A percentile compares a stretch with the other conserved stretches of the same genome.
phyloP scores from a whole-genome alignment of 2,797 vertebrate genomes.

The Sarcophilus harrisii region DNA sequence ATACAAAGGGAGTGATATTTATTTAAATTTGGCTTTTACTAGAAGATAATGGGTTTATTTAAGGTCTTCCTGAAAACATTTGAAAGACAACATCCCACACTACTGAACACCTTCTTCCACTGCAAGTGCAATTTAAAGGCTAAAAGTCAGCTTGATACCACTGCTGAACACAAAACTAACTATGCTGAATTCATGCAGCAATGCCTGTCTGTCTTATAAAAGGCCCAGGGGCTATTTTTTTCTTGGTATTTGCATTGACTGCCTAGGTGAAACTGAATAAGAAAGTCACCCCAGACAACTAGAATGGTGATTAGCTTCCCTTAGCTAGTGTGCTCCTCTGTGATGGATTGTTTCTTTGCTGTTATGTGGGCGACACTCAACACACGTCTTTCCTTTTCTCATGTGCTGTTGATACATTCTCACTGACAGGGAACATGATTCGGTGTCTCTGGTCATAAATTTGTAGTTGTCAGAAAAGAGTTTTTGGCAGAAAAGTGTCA shows the following conservation, averaged over 20 bases:
- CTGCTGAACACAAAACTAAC: neutral
- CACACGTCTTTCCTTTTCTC: conserved; percentile 19
- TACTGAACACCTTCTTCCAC: neutral
- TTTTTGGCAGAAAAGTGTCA: accelerated
- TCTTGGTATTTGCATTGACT: neutral
- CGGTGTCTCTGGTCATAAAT: conserved; percentile 35
- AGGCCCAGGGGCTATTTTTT: neutral
- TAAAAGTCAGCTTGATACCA: neutral
- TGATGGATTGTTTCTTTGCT: conserved; percentile 60
- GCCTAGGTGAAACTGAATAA: accelerated
- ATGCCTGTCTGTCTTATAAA: neutral
- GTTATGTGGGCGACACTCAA: conserved; percentile 55
- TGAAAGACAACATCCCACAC: neutral
- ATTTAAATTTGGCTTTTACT: neutral
- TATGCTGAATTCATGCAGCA: neutral
- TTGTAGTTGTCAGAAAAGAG: neutral
- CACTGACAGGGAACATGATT: conserved; percentile 37
- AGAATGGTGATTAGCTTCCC: neutral
- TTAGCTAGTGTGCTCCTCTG: conserved; percentile 31
- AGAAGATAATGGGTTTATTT: neutral
- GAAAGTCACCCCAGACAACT: too few species aligned
- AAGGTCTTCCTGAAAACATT: neutral
- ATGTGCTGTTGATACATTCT: conserved; percentile 37
- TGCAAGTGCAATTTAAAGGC: neutral
- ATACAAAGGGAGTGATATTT: neutral